Evolutionary conservation across 2,113 vertebrate species (phyloP).

Genomic region (Hyperopisus bebe): DNA sequence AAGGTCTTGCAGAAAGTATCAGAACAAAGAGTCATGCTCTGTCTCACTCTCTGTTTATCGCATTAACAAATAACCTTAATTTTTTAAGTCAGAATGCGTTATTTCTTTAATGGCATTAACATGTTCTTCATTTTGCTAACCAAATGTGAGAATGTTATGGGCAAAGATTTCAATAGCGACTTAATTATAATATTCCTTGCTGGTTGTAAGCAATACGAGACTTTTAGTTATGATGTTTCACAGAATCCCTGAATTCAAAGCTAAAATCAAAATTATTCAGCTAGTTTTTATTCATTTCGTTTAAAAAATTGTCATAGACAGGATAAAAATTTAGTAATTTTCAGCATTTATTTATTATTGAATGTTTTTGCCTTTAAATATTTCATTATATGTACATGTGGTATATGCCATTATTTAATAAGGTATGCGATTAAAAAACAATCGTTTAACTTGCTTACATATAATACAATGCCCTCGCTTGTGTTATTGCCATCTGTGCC

Average conservation of each 20-base stretch:
- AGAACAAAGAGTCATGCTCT: not conserved
- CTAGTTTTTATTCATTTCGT: not conserved
- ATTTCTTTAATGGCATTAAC: not conserved
- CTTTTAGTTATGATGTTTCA: not conserved
- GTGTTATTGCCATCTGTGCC: not conserved
- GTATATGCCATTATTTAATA: not conserved
- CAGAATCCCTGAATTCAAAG: not conserved
- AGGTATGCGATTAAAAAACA: not conserved
- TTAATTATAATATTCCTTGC: not conserved
- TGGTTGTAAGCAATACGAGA: not conserved
- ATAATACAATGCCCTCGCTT: not conserved
- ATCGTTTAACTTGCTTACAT: not conserved
- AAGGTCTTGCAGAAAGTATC: not conserved
- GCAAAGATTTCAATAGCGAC: not conserved
- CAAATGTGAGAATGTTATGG: not conserved
- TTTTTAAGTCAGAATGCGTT: not conserved
- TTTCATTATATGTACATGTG: not conserved
- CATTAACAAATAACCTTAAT: not conserved
- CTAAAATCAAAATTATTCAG: not conserved
- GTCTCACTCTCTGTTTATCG: not conserved
- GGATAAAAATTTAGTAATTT: not conserved
- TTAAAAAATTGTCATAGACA: not conserved
- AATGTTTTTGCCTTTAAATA: not conserved
- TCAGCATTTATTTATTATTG: not conserved
- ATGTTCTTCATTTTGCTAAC: not conserved